Evolutionary conservation across 2,888 invertebrate genomes (phyloP), one percentile per base, ranked within the genome.

Genomic region (Mimas tiliae): DNA sequence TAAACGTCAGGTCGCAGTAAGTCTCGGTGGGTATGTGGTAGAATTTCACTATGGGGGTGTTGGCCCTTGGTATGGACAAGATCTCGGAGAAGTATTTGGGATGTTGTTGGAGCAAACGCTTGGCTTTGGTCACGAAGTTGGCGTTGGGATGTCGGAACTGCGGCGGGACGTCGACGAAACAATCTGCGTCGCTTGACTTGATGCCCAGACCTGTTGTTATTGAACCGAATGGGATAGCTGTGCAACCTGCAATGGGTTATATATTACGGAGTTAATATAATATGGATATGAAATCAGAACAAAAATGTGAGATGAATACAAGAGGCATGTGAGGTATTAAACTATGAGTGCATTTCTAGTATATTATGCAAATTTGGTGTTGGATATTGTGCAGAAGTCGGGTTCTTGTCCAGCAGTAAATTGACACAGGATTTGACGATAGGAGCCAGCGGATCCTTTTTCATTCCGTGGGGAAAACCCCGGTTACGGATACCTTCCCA

Each of bases 11-110:
- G 83, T 97, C 97, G 74, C 96, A 95, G 76, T 94, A 94, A 27
- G 95, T 94, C 0, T 91, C 88, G 0, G 96, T 96, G 12, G 91
- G 89, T 1, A 87, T 73, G 81, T 97, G 96, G 69, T 93, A 89
- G 82, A 96, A 96, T 81, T 96, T 97, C 12, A 97, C 95, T 70
- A 97, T 96, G 34, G 97, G 97, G 6, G 96, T 96, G 81, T 96
- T 96, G 14, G 97, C 97, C 63, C 94, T 91, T 0, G 96, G 95
- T 75, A 97, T 96, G 58, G 95, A 87, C 33, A 95, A 78, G 19
- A 96, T 87, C 65, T 95, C 93, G 0, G 87, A 73, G 85, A 96
- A 96, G 9, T 87, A 68, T 0, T 70, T 65, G 0, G 87, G 84
- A 67, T 85, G 85, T 48, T 80, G 77, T n/a, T 81, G 83, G 47